Evolutionary conservation across 2,888 invertebrate genomes (phyloP).

Genomic region (Euspilapteryx auroguttella): DNA sequence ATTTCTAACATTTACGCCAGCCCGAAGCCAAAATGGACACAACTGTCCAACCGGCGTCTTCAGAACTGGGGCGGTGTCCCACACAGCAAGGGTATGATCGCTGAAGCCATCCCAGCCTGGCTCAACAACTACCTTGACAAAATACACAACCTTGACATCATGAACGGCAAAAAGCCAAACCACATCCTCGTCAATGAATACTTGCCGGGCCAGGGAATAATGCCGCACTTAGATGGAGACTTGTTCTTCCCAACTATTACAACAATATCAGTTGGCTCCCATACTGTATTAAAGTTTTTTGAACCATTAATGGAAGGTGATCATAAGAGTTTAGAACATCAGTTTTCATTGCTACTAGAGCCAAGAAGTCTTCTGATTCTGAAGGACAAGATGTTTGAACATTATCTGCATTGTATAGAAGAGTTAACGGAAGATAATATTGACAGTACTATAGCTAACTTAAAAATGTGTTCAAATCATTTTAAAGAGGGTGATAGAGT

Average conservation of each 20-base stretch:
- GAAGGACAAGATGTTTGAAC: conserved; percentile 78
- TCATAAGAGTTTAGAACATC: conserved; percentile 22
- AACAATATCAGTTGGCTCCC: conserved; percentile 90
- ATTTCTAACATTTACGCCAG: conserved; percentile 73
- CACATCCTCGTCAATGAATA: conserved; percentile 97
- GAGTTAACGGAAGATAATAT: conserved; percentile 69
- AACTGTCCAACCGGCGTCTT: conserved; percentile 84
- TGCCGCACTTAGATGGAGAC: conserved; percentile 96
- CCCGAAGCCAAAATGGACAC: conserved; percentile 96
- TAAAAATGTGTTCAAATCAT: conserved; percentile 61
- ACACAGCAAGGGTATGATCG: conserved; percentile 90
- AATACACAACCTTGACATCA: conserved; percentile 68
- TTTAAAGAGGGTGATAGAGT: conserved; percentile 61
- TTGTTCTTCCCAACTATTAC: conserved; percentile 91
- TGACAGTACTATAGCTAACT: conserved; percentile 63
- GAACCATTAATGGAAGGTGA: conserved; percentile 40
- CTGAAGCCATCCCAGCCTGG: conserved; percentile 88
- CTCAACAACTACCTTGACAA: conserved; percentile 70
- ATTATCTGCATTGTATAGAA: conserved; percentile 85
- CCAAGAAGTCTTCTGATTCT: conserved; percentile 87
- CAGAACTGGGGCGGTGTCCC: conserved; percentile 98
- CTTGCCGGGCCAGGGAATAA: conserved; percentile 89
- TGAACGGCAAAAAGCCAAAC: conserved; percentile 78
- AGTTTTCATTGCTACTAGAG: conserved; percentile 81
- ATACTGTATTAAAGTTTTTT: conserved; percentile 86